These are phyloP conservation scores for Catharus bicknelli DNA, from an alignment of 2,113 vertebrate genomes.

Conservation along the genomic window DNA sequence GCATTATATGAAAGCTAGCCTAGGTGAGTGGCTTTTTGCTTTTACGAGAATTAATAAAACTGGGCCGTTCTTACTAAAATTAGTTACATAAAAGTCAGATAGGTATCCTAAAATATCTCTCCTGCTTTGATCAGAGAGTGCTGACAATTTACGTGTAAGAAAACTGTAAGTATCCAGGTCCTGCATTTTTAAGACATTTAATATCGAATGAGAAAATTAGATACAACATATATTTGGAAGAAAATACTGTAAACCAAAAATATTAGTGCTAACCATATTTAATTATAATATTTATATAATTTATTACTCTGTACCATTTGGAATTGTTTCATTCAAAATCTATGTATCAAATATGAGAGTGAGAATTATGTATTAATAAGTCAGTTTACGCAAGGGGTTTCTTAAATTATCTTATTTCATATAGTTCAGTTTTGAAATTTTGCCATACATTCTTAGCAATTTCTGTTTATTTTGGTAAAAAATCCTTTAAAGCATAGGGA, in stretches of 20 bases:
- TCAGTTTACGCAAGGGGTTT: accelerated
- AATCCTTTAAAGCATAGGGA: background rate
- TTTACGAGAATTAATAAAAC: constrained; percentile 34
- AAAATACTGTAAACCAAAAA: background rate
- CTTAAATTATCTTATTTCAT: background rate
- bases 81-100: constrained; percentile 19
- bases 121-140: background rate
- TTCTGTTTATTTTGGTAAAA: background rate
- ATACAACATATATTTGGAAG: background rate
- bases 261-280: background rate
- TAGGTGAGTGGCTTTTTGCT: background rate
- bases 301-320: background rate
- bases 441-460: background rate
- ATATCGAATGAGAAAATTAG: background rate
- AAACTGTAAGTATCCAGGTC: background rate
- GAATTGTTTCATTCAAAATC: background rate
- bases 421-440: background rate
- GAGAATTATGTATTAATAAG: background rate
- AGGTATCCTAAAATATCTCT: background rate
- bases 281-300: background rate
- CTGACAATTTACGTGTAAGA: background rate
- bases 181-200: background rate
- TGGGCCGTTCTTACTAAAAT: background rate
- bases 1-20: background rate
- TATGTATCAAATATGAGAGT: background rate